Evolutionary conservation across 2,113 vertebrate species (phyloP), one percentile per base, ranked within the genome.

Genomic region (Acrocephalus arundinaceus): DNA sequence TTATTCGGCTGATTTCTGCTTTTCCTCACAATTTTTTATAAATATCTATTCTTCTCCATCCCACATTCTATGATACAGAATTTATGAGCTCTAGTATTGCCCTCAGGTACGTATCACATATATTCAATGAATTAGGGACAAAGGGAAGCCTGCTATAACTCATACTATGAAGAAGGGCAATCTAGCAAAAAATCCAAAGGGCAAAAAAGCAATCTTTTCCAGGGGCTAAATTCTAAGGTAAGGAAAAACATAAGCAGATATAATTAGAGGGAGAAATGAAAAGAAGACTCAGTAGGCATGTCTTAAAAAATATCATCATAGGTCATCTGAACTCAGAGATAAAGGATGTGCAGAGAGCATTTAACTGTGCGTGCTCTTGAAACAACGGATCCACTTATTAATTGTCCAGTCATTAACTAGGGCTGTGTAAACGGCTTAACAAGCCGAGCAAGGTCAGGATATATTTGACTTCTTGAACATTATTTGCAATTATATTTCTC

Each of bases 341-440:
- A 12, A 94, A 66, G 23, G 24, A 75, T 55, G 46, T 48, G 30
- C 5, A 9, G 62, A 62, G 14, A 73, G 20, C 51, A 93, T 79
- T 95, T 78, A 94, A 77, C 41, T 46, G 28, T 6, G 9, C 8
- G 15, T 79, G 70, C 37, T 85, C 81, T 73, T 89, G 71, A 58
- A 90, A 67, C 17, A 96, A 94, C 48, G 46, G 67, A 93, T 79
- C 35, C 90, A 70, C 41, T 73, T 90, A 93, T 85, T 94, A 91
- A 75, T 65, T 90, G 54, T 54, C 28, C 43, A 58, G 33, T 62
- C 55, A 85, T 76, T 91, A 94, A 87, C 30, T 11, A 61, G 30
- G 37, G 43, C 58, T 95, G 59, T 70, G 62, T 46, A 76, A 93
- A 89, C 2, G 30, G 46, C 24, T 87, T 93, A 48, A 70, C 33